Percentiles rank a stretch among this genome's conserved stretches.
These are phyloP conservation scores for Leptoclinus maculatus DNA, from an alignment of 2,797 vertebrate species.

Conservation along the genomic window DNA sequence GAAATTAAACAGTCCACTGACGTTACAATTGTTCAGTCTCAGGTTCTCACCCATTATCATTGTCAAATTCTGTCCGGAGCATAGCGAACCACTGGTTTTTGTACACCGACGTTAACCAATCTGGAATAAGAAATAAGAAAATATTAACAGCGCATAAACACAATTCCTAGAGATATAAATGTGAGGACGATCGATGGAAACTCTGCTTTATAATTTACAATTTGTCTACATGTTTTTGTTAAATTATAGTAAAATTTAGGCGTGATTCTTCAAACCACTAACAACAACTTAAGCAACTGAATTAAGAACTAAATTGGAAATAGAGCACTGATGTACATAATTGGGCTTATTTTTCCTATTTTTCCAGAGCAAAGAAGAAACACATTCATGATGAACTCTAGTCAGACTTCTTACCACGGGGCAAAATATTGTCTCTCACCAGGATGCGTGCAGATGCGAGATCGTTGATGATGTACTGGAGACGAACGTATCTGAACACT, in stretches of 20 bases:
- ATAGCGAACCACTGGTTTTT: slow-evolving; percentile 99
- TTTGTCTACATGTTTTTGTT: too few relatives aligned
- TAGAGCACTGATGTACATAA: neutral
- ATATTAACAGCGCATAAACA: slow-evolving; percentile 34
- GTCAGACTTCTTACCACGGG: slow-evolving; percentile 84
- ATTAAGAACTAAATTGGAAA: neutral
- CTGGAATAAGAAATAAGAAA: slow-evolving; percentile 68
- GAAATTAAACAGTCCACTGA: neutral
- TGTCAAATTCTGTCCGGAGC: slow-evolving; percentile 97
- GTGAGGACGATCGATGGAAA: neutral
- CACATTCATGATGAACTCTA: too few relatives aligned
- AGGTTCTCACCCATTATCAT: slow-evolving; percentile 91
- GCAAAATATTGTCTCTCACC: slow-evolving; percentile 93
- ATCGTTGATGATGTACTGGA: slow-evolving; percentile 99
- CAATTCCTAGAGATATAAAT: neutral
- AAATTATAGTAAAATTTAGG: neutral
- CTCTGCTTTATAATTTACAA: neutral
- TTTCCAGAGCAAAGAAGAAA: neutral
- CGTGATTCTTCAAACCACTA: neutral
- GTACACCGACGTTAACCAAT: slow-evolving; percentile 93
- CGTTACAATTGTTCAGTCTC: neutral
- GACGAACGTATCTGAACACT: slow-evolving; percentile 90
- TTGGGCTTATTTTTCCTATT: neutral
- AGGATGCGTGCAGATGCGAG: slow-evolving; percentile 94
- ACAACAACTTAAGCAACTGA: neutral